phyloP scores from a whole-genome alignment of 2,113 vertebrate genomes.

The human (Homo sapiens) region DNA sequence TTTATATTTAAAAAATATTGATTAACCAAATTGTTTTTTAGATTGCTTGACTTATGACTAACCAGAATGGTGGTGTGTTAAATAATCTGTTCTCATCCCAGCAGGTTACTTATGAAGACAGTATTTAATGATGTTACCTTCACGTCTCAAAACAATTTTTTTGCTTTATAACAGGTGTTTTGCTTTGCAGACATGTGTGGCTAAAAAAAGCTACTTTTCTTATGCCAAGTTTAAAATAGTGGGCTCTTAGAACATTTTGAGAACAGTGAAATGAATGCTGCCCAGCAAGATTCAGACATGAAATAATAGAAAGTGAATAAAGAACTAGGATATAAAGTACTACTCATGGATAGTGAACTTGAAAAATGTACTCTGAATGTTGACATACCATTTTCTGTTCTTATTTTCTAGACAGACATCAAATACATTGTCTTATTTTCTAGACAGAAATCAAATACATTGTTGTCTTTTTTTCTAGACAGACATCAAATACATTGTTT shows the following conservation, averaged over 20 bases:
- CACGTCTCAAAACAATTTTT: background rate
- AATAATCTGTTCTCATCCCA: conserved; percentile 11
- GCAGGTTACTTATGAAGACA: background rate
- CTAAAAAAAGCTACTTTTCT: background rate
- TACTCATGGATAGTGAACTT: background rate
- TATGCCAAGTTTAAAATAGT: conserved; percentile 54
- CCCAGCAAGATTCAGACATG: conserved; percentile 12
- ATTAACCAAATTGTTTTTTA: background rate
- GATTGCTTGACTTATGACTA: background rate
- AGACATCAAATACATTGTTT: background rate
- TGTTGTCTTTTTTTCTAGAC: conserved; percentile 3
- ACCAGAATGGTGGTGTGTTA: background rate
- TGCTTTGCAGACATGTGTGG: conserved; percentile 56
- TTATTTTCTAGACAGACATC: conserved; percentile 15
- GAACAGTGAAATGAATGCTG: conserved; percentile 35
- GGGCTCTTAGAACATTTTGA: conserved; percentile 35
- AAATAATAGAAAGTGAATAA: conserved; percentile 45
- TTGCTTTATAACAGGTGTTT: conserved; percentile 37
- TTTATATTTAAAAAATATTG: background rate
- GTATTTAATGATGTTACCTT: background rate
- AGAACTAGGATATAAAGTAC: conserved; percentile 30
- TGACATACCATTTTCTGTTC: background rate
- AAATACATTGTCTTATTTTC: conserved; percentile 1
- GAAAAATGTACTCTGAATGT: background rate
- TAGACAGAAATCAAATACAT: background rate